Evolutionary conservation across 2,888 invertebrate species (phyloP), one percentile per base, ranked within the genome.

Genomic region (Epinotia bilunana): DNA sequence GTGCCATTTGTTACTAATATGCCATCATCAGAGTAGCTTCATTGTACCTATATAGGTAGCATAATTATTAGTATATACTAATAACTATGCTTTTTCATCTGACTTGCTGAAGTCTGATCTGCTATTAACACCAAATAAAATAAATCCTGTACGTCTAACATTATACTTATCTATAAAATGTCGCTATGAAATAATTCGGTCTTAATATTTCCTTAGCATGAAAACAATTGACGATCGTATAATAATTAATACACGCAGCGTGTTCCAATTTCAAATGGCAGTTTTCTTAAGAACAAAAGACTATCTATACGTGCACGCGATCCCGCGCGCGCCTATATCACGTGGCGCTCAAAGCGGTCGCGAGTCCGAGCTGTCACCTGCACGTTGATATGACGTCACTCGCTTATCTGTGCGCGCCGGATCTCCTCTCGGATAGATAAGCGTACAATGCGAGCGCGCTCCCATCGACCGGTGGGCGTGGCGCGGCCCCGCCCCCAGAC

Each of bases 381-480:
- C 49, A 63, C 61, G 23, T 16, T 61, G 73, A 68, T 63, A 79
- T 87, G 87, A 89, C 88, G 88, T 87, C 87, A 88, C 83, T 78
- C 78, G 90, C 84, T 91, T 91, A 90, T 91, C 90, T 88, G 84
- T 86, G 86, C 85, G 83, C 86, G 90, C 85, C 90, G 92, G 92
- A 92, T 93, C 89, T 90, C 84, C 84, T 88, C 90, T 89, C 89
- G 86, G 90, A 89, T 90, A 92, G 93, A 93, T 93, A 93, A 90
- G 91, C 89, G 90, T 83, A 89, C 91, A 91, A 90, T 91, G 90
- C 86, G 87, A 83, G 81, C 86, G 86, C 88, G 84, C 84, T 81
- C 84, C 87, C 91, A 92, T 93, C 92, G 93, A 93, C 91, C 93
- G 92, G 91, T 90, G 85, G 93, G 93, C 93, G 92, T 91, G 92